These are phyloP conservation scores for Ctena decussata DNA, from an alignment of 2,888 invertebrate genomes.

Conservation along the genomic window DNA sequence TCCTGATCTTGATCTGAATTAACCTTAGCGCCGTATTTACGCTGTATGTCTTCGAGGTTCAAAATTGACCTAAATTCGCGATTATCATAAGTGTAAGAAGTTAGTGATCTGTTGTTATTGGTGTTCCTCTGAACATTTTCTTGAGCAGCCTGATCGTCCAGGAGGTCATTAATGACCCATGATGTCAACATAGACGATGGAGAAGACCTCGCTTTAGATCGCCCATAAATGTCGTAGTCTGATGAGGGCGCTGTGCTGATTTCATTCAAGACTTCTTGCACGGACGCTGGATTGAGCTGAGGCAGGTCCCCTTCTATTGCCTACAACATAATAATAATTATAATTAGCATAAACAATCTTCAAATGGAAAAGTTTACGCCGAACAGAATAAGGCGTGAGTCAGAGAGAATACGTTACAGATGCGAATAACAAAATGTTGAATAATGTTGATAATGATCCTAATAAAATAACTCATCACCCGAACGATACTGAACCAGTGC, in stretches of 20 bases:
- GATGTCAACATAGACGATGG: slow-evolving; percentile 48
- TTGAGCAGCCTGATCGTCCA: slow-evolving; percentile 2
- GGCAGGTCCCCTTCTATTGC: slow-evolving; percentile 19
- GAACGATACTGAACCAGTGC: too few relatives aligned
- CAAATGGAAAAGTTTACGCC: too few relatives aligned
- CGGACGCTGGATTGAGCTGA: not conserved
- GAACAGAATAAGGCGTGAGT: too few relatives aligned
- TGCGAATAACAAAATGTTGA: too few relatives aligned
- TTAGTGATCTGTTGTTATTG: not conserved
- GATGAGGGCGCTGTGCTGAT: not conserved
- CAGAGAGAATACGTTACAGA: too few relatives aligned
- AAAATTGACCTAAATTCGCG: not conserved
- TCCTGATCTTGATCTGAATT: not conserved
- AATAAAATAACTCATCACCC: too few relatives aligned
- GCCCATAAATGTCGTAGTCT: not conserved
- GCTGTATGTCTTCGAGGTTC: not conserved
- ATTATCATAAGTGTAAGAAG: not conserved
- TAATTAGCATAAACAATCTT: too few relatives aligned
- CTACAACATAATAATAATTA: too few relatives aligned
- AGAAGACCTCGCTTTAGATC: not conserved
- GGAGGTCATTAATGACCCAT: slow-evolving; percentile 48
- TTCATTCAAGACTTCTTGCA: slow-evolving; percentile 11
- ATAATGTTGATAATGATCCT: too few relatives aligned
- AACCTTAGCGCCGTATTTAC: not conserved
- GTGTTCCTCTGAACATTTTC: not conserved